These are phyloP conservation scores for Poecilia wingei DNA, from an alignment of 2,797 vertebrate genomes.

Conservation along the genomic window DNA sequence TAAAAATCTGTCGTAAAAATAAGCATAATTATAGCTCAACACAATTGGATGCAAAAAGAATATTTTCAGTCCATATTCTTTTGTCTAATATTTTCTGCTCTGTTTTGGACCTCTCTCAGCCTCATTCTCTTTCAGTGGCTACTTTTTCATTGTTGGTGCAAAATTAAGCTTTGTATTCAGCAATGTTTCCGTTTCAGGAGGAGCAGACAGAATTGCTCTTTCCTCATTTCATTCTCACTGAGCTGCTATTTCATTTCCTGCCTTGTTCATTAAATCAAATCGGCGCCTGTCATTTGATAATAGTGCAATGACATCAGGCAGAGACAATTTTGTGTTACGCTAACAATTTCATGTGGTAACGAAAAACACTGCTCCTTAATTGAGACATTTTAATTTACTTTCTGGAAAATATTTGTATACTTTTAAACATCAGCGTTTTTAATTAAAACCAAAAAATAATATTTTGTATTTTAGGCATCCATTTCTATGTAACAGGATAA, in stretches of 20 bases:
- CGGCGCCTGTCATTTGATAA: constrained; percentile 39
- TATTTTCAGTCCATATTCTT: constrained; percentile 9
- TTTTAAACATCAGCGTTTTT: not conserved
- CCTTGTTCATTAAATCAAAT: constrained; percentile 68
- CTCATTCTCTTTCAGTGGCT: constrained; percentile 14
- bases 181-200: constrained; percentile 44
- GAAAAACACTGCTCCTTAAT: constrained; percentile 16
- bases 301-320: constrained; percentile 44
- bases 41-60: not conserved
- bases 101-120: constrained; percentile 6
- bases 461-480: not conserved
- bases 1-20: not conserved
- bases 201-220: constrained; percentile 41
- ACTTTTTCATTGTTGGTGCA: constrained; percentile 21
- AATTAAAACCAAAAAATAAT: not conserved
- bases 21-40: not conserved
- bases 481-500: not conserved
- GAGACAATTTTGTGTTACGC: constrained; percentile 47
- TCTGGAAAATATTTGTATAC: not conserved
- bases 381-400: constrained; percentile 18
- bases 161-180: constrained; percentile 56
- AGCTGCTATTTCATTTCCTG: constrained; percentile 75
- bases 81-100: constrained; percentile 34
- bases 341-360: constrained; percentile 14
- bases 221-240: constrained; percentile 68